phyloP scores from a whole-genome alignment of 1,140 invertebrate genomes.

The Heliconius eleuchia region DNA sequence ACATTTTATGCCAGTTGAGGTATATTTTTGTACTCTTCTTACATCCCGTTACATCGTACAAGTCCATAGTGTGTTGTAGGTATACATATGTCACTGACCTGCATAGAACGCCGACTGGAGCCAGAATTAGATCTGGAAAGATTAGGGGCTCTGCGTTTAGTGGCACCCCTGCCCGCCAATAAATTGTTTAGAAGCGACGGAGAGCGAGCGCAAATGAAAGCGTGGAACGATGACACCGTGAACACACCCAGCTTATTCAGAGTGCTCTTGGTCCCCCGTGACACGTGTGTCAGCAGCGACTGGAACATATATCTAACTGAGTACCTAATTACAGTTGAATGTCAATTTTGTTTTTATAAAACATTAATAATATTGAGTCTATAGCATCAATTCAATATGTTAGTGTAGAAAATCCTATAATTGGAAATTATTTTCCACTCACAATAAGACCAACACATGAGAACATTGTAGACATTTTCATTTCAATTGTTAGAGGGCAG shows the following conservation, averaged over 20 bases:
- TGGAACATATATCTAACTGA: constrained; percentile 73
- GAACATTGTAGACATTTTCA: constrained; percentile 44
- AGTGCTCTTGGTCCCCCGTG: constrained; percentile 95
- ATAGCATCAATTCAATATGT: not conserved
- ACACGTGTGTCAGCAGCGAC: constrained; percentile 97
- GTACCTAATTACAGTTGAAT: not conserved
- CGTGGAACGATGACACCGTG: constrained; percentile 98
- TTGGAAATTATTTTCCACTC: not conserved
- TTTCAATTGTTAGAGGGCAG: constrained; percentile 56
- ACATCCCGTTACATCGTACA: too few species aligned
- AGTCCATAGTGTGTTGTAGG: not conserved
- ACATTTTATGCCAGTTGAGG: not conserved
- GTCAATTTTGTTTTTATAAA: not conserved
- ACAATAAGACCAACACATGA: constrained; percentile 1
- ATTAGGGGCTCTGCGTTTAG: constrained; percentile 92
- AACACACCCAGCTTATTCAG: constrained; percentile 97
- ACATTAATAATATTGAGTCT: not conserved
- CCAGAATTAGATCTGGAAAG: constrained; percentile 94
- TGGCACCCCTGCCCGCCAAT: constrained; percentile 93
- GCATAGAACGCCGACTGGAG: constrained; percentile 90
- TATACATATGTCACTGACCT: constrained; percentile 76
- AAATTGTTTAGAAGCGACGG: constrained; percentile 96
- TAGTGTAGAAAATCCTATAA: not conserved
- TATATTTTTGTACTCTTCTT: not conserved
- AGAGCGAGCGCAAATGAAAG: constrained; percentile 97